Evolutionary conservation across 2,888 invertebrate species (phyloP), one percentile per base, ranked within the genome.

Genomic region (Philhelius pedissequus): DNA sequence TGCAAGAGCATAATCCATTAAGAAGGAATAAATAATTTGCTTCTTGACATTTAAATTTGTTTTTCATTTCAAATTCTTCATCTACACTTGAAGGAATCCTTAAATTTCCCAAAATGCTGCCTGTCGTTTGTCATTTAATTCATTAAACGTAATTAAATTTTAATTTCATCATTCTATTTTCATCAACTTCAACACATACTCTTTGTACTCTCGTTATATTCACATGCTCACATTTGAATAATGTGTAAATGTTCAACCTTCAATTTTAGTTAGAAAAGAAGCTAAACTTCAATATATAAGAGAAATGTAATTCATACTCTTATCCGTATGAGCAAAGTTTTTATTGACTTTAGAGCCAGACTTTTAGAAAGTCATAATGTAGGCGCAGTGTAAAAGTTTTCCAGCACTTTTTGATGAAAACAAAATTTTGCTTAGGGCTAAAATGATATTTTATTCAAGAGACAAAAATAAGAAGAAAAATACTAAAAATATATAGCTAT

Each of bases 121-220:
- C 7, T n/a, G 13, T 38, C 38, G n/a, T 38, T 38, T 25, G 4
- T n/a, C 22, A 38, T 38, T 38, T 38, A 60, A 15, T 15, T 40
- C 25, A 60, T 60, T 60, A 60, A 60, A 60, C 11, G 40, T 40
- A 60, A 60, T 60, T 60, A 40, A 60, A 25, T 60, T 60, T 60
- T 60, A 40, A 40, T 40, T 40, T 60, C 60, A 60, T 60, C 15
- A 30, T 54, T 18, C 13, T n/a, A n/a, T n/a, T 58, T 58, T 58
- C 38, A 58, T 38, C 38, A 60, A 60, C 25, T 25, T 35, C 35
- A 56, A 54, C 18, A 4, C 18, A n/a, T 11, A 15, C 13, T 15
- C 11, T 32, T 32, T 4, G 20, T 18, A 45, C 8, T 9, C 9
- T 18, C 11, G 4, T 1, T 38, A 13, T n/a, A n/a, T n/a, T n/a